phyloP scores from a whole-genome alignment of 2,888 invertebrate species.

The Pseudococcus jackbeardsleyi region DNA sequence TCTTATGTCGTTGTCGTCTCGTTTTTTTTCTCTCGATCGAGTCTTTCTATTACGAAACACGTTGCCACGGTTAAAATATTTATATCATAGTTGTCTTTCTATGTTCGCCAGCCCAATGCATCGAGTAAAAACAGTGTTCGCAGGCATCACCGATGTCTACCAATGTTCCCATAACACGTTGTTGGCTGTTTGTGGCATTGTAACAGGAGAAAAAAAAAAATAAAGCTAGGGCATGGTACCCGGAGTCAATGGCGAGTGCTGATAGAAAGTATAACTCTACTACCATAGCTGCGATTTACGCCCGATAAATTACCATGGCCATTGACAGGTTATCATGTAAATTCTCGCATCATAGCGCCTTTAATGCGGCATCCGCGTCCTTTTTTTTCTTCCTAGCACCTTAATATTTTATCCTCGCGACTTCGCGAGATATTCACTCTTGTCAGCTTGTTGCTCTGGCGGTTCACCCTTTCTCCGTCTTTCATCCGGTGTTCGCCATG shows the following conservation, averaged over 20 bases:
- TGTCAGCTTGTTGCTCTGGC: slow-evolving; percentile 26
- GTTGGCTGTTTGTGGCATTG: neutral
- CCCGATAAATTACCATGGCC: slow-evolving; percentile 41
- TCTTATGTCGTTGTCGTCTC: neutral
- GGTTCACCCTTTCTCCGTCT: neutral
- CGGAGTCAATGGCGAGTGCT: neutral
- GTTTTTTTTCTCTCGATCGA: neutral
- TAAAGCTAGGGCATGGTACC: neutral
- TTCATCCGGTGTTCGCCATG: neutral
- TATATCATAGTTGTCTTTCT: slow-evolving; percentile 29
- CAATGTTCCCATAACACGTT: neutral
- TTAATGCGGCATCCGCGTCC: neutral
- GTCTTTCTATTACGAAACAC: slow-evolving; percentile 27
- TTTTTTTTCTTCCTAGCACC: neutral
- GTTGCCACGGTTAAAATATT: neutral
- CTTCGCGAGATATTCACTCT: neutral
- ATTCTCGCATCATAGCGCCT: slow-evolving; percentile 46
- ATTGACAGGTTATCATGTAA: slow-evolving; percentile 61
- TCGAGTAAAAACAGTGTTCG: neutral
- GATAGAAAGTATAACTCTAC: slow-evolving; percentile 32
- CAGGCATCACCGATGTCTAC: neutral
- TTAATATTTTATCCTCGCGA: slow-evolving; percentile 7
- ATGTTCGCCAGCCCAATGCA: neutral
- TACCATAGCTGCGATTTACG: neutral
- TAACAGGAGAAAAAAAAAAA: neutral